Evolutionary conservation across 2,888 invertebrate genomes (phyloP).

Genomic region (Pasiphila rectangulata): DNA sequence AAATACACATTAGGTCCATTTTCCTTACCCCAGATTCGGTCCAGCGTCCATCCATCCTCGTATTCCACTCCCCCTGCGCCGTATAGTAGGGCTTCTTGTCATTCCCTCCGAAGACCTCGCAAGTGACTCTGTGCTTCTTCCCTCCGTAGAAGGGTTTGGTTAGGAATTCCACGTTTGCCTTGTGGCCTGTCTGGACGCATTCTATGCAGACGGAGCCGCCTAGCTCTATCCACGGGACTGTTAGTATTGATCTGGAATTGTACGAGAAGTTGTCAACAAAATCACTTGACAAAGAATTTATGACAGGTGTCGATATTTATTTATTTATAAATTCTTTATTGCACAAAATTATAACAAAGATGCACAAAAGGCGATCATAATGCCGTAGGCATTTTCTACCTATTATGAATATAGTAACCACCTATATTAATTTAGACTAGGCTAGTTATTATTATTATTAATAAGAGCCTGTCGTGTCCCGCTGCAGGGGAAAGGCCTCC

Average conservation of each 20-base stretch:
- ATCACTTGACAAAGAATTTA: too few species aligned
- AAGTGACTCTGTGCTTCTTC: conserved; percentile 93
- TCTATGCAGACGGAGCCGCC: conserved; percentile 95
- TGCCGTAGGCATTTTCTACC: too few species aligned
- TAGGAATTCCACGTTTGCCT: conserved; percentile 95
- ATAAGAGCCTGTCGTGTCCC: too few species aligned
- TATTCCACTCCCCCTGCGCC: conserved; percentile 98
- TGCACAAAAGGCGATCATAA: too few species aligned
- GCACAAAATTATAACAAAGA: too few species aligned
- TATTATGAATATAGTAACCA: too few species aligned
- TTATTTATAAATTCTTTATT: too few species aligned
- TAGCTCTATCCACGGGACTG: conserved; percentile 99
- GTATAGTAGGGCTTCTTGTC: conserved; percentile 95
- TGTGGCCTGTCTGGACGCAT: conserved; percentile 96
- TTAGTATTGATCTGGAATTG: conserved; percentile 91
- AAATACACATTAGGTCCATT: neutral
- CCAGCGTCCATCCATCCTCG: conserved; percentile 95
- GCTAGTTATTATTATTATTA: too few species aligned
- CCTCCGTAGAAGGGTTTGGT: conserved; percentile 99
- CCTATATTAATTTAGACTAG: too few species aligned
- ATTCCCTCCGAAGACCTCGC: conserved; percentile 88
- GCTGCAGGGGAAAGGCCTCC: too few species aligned
- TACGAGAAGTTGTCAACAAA: too few species aligned
- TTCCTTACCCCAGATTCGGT: conserved; percentile 83
- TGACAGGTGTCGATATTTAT: too few species aligned